Percentiles rank a stretch among this genome's conserved stretches.
These are phyloP conservation scores for Papilio polytes DNA, from an alignment of 1,140 invertebrate genomes.

Conservation along the genomic window DNA sequence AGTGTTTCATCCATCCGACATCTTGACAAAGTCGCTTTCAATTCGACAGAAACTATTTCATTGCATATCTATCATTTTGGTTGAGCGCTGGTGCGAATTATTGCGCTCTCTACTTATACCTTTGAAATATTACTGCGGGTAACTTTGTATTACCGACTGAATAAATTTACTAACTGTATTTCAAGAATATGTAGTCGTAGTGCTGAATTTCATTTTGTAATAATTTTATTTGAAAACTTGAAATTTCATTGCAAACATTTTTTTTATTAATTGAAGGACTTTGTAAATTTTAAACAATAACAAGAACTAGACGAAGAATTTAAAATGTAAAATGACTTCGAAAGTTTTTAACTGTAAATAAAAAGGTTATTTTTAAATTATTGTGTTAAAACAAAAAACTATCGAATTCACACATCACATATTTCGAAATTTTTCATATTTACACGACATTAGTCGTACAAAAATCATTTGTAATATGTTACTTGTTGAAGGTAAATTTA, in stretches of 20 bases:
- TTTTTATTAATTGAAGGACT: too few species aligned
- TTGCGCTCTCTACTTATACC: constrained; percentile 26
- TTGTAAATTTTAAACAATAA: too few species aligned
- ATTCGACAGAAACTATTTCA: constrained; percentile 14
- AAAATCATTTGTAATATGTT: neutral
- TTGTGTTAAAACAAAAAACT: neutral
- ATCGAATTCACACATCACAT: too few species aligned
- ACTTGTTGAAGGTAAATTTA: neutral
- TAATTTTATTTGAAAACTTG: neutral
- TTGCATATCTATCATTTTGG: constrained; percentile 16
- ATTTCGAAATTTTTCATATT: too few species aligned
- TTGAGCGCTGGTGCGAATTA: constrained; percentile 30
- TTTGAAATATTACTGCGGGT: constrained; percentile 20
- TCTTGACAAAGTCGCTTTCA: constrained; percentile 33
- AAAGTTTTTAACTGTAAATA: too few species aligned
- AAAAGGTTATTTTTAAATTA: neutral
- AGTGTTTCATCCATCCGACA: constrained; percentile 34
- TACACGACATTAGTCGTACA: too few species aligned
- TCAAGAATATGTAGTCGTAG: constrained; percentile 14
- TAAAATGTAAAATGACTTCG: neutral
- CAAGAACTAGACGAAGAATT: neutral
- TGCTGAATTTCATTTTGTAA: constrained; percentile 5
- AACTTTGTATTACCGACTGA: constrained; percentile 16
- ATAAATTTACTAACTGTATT: constrained; percentile 29
- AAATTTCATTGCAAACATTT: too few species aligned